phyloP scores from a whole-genome alignment of 2,888 invertebrate species.

The Horisme vitalbata region DNA sequence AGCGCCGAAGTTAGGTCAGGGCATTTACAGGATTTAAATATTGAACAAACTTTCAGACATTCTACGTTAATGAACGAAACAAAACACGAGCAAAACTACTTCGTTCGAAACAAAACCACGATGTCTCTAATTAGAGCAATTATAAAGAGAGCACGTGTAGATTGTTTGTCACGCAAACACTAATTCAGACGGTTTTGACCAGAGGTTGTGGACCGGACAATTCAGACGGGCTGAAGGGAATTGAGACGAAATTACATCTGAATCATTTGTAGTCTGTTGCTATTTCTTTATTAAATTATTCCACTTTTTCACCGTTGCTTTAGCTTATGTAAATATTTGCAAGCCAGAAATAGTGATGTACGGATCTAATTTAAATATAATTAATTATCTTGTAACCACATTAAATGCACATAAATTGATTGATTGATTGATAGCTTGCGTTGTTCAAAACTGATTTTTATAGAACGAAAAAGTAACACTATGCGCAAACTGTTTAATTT shows the following conservation, averaged over 20 bases:
- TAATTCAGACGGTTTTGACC: conserved; percentile 15
- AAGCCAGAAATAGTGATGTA: too few relatives aligned
- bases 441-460: too few relatives aligned
- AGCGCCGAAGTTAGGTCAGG: conserved; percentile 9
- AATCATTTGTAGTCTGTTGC: not conserved
- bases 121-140: conserved; percentile 27
- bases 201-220: conserved; percentile 8
- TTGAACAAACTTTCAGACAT: conserved; percentile 14
- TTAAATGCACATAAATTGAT: too few relatives aligned
- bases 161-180: conserved; percentile 24
- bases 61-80: conserved; percentile 7
- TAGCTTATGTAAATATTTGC: too few relatives aligned
- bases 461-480: too few relatives aligned
- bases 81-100: conserved; percentile 13
- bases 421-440: too few relatives aligned
- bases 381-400: too few relatives aligned
- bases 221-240: conserved; percentile 4
- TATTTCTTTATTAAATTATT: not conserved
- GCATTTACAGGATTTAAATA: conserved; percentile 17
- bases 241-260: not conserved
- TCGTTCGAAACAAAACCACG: too few relatives aligned
- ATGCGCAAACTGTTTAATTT: too few relatives aligned
- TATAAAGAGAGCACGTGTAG: conserved; percentile 18
- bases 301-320: too few relatives aligned
- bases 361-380: too few relatives aligned